A percentile compares a stretch with the other conserved stretches of the same genome.
phyloP scores from a whole-genome alignment of 2,797 vertebrate genomes.

The Amphiprion clarkii region DNA sequence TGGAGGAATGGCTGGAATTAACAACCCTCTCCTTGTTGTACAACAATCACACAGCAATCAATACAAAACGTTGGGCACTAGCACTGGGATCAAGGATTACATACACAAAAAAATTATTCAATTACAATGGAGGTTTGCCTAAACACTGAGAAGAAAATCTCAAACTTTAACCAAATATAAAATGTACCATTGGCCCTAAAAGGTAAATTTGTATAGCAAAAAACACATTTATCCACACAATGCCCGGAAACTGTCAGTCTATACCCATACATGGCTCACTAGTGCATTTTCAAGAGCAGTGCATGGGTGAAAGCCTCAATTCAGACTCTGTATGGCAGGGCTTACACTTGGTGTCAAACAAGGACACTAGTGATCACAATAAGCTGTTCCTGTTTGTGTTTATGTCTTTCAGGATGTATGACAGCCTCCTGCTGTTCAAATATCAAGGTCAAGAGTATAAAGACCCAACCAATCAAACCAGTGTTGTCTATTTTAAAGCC shows the following conservation, averaged over 20 bases:
- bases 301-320: constrained; percentile 41
- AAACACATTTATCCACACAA: constrained; percentile 38
- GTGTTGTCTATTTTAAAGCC: constrained; percentile 8
- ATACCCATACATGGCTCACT: constrained; percentile 27
- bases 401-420: constrained; percentile 7
- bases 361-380: constrained; percentile 44
- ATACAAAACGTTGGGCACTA: neutral
- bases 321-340: constrained; percentile 27
- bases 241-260: constrained; percentile 19
- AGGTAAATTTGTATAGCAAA: constrained; percentile 7
- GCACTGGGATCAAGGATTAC: neutral
- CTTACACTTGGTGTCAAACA: constrained; percentile 33
- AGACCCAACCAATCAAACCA: constrained; percentile 6
- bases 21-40: constrained; percentile 17
- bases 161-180: neutral
- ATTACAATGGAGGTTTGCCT: neutral
- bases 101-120: neutral
- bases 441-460: constrained; percentile 38
- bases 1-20: constrained; percentile 18
- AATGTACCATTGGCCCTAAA: neutral
- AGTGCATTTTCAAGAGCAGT: constrained; percentile 55
- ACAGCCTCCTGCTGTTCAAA: constrained; percentile 24
- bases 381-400: constrained; percentile 39
- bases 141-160: neutral
- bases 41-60: constrained; percentile 7